A percentile compares a stretch with the other conserved stretches of the same genome.
These are phyloP conservation scores for Epizoanthus rinbou DNA, from an alignment of 92 coral and sea anemone genomes.

Conservation along the genomic window DNA sequence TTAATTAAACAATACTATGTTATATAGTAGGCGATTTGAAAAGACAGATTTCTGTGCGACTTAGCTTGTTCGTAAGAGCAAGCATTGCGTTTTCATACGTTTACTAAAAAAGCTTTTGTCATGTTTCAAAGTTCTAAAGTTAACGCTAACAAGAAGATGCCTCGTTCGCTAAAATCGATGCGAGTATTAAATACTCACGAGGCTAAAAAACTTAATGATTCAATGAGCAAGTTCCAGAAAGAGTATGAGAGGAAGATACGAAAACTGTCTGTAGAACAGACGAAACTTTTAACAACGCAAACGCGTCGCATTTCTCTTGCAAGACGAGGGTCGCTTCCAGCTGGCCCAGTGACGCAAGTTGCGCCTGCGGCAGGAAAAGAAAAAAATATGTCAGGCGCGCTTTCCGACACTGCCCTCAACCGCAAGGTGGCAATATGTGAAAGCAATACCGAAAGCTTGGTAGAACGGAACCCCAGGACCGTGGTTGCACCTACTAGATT, in stretches of 20 bases:
- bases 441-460: not conserved
- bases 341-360: not conserved
- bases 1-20: not conserved
- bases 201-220: slow-evolving; percentile 25
- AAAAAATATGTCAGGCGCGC: slow-evolving; percentile 13
- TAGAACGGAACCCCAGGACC: not conserved
- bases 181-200: slow-evolving; percentile 30
- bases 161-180: slow-evolving; percentile 22
- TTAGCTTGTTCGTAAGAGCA: too few relatives aligned
- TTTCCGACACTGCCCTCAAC: slow-evolving; percentile 33
- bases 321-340: slow-evolving; percentile 37
- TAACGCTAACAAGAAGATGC: not conserved
- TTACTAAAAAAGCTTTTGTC: not conserved
- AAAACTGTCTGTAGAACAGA: slow-evolving; percentile 33
- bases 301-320: not conserved
- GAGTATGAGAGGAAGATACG: slow-evolving; percentile 26
- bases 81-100: too few relatives aligned
- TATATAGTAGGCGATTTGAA: not conserved
- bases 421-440: slow-evolving; percentile 7
- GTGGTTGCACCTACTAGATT: not conserved
- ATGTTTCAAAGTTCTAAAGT: slow-evolving; percentile 31
- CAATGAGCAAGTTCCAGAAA: slow-evolving; percentile 28
- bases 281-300: slow-evolving; percentile 18
- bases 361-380: not conserved
- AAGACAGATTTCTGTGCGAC: not conserved